Base-by-base conservation (phyloP, 2,888 invertebrate species). In the Argynnis bischoffii region DNA sequence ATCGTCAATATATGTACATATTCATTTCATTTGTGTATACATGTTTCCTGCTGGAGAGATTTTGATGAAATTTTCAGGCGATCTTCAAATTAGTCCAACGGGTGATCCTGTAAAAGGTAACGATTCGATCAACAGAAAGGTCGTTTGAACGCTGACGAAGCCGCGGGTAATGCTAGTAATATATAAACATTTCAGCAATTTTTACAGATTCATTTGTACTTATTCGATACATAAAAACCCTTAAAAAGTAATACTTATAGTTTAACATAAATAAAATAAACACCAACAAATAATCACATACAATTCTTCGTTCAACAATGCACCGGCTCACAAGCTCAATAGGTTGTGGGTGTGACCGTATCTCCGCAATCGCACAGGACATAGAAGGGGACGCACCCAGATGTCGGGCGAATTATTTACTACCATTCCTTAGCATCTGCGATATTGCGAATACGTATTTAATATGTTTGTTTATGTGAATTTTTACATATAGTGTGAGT, bases 351-450 rank as follows among this genome's bases (percentile, higher is more conserved):
- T 88, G 90, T 86, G 86, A 84, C 87, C 84, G 81, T 83, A 80
- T 83, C 81, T 83, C 77, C 80, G 78, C 75, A 75, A 77, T 78
- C 78, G 79, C 78, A 77, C 71, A 75, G 81, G 78, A 91, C 91
- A 91, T 77, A 78, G 82, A 91, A 91, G 81, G 88, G 92, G 91
- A 84, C 84, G 91, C 82, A 74, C 87, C 89, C 91, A 89, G 88
- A 89, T 92, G 92, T 92, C 92, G 84, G 82, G 71, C 79, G 80
- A 90, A 91, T 92, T 92, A 92, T 92, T 91, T 90, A 91, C 91
- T 86, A 84, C 86, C 84, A 79, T 77, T 81, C 84, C 86, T 86
- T 89, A 89, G 79, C 76, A 72, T 78, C 77, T 82, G 83, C 84
- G 51, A 51, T 59, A 59, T 53, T 81, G 79, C 80, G 63, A 64